These are phyloP conservation scores for Nudaria mundana DNA, from an alignment of 2,888 invertebrate species.

Conservation along the genomic window DNA sequence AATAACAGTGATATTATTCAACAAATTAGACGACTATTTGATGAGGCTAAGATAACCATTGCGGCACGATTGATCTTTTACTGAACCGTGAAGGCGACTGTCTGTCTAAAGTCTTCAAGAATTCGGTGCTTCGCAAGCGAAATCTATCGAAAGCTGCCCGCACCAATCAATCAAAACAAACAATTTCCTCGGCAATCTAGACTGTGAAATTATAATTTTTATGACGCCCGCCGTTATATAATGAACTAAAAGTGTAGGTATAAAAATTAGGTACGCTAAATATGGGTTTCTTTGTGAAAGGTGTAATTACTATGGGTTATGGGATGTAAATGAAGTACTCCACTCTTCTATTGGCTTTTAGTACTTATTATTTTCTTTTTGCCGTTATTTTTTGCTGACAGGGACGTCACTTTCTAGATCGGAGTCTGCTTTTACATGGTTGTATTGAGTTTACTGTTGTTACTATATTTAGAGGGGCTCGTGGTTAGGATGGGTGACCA, in stretches of 20 bases:
- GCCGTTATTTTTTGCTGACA: too few relatives aligned
- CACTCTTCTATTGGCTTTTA: conserved; percentile 36
- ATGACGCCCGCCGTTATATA: conserved; percentile 32
- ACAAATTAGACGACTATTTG: conserved; percentile 58
- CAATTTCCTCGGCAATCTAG: conserved; percentile 41
- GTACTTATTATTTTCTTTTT: too few relatives aligned
- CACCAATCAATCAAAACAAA: conserved; percentile 42
- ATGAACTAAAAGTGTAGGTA: conserved; percentile 20
- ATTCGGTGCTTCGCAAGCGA: conserved; percentile 42
- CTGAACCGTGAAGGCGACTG: conserved; percentile 28
- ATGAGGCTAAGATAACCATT: conserved; percentile 45
- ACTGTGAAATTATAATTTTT: conserved; percentile 30
- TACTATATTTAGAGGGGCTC: too few relatives aligned
- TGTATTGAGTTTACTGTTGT: too few relatives aligned
- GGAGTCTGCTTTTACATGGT: too few relatives aligned
- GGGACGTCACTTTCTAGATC: too few relatives aligned
- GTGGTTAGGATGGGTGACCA: too few relatives aligned
- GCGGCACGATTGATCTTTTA: conserved; percentile 37
- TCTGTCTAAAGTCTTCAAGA: conserved; percentile 49
- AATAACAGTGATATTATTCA: conserved; percentile 48
- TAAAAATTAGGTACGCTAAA: conserved; percentile 19
- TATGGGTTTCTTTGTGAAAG: conserved; percentile 38
- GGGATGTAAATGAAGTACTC: conserved; percentile 34
- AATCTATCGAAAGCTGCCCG: conserved; percentile 43
- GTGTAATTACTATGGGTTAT: too few relatives aligned